Evolutionary conservation across 2,113 vertebrate genomes (phyloP).

Genomic region (Rattus norvegicus): GRCr8 NC_086035.1:860501-861000

Average conservation of each 20-base stretch:
- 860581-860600: not conserved
- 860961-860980: constrained; percentile 52
- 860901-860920: not conserved
- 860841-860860: constrained; percentile 39
- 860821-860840: not conserved
- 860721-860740: not conserved
- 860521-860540: constrained; percentile 36
- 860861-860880: not conserved
- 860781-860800: constrained; percentile 20
- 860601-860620: not conserved
- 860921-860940: constrained; percentile 43
- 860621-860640: not conserved
- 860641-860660: not conserved
- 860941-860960: constrained; percentile 62
- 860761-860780: constrained; percentile 12
- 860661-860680: not conserved
- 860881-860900: constrained; percentile 6
- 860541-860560: not conserved
- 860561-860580: not conserved
- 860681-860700: not conserved
- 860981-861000: constrained; percentile 55
- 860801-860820: constrained; percentile 3
- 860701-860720: not conserved
- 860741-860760: not conserved
- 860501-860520: constrained; percentile 50